phyloP scores from a whole-genome alignment of 1,140 invertebrate species.

The Drosophila chauvacae region DNA sequence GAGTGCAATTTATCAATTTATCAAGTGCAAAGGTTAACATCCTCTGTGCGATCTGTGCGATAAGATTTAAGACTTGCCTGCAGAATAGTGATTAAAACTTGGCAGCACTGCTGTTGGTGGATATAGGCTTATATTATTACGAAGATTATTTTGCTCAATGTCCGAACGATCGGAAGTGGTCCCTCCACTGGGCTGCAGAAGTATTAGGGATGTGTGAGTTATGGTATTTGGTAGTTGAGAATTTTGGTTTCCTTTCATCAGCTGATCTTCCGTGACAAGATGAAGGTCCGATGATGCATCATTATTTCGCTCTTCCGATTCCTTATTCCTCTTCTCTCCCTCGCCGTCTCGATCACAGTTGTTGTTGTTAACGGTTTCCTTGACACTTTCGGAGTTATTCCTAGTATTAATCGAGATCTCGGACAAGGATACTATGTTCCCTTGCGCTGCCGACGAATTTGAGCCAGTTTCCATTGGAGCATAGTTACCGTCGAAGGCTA shows the following conservation, averaged over 20 bases:
- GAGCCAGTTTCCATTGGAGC: constrained; percentile 62
- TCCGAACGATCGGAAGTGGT: constrained; percentile 52
- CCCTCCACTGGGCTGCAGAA: constrained; percentile 50
- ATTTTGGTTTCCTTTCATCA: constrained; percentile 24
- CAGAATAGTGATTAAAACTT: constrained; percentile 89
- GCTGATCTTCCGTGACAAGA: constrained; percentile 28
- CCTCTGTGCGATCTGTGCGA: background rate
- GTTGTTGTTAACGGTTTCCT: constrained; percentile 27
- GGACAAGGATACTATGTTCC: constrained; percentile 5
- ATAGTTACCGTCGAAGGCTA: constrained; percentile 72
- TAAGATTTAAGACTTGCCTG: constrained; percentile 86
- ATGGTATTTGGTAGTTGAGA: constrained; percentile 16
- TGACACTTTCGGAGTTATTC: constrained; percentile 20
- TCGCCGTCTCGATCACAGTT: constrained; percentile 6
- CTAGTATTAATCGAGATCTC: constrained; percentile 9
- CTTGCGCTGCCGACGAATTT: constrained; percentile 11
- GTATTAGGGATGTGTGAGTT: constrained; percentile 52
- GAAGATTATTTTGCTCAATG: constrained; percentile 84
- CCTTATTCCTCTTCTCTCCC: constrained; percentile 12
- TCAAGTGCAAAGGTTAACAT: constrained; percentile 9
- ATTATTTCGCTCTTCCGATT: constrained; percentile 9
- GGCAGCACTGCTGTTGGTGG: constrained; percentile 88
- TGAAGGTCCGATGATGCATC: constrained; percentile 18
- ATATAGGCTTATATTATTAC: constrained; percentile 85
- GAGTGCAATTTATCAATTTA: constrained; percentile 2